Evolutionary conservation across 2,797 vertebrate species (phyloP).

Genomic region (Pteronotus mesoamericanus): DNA sequence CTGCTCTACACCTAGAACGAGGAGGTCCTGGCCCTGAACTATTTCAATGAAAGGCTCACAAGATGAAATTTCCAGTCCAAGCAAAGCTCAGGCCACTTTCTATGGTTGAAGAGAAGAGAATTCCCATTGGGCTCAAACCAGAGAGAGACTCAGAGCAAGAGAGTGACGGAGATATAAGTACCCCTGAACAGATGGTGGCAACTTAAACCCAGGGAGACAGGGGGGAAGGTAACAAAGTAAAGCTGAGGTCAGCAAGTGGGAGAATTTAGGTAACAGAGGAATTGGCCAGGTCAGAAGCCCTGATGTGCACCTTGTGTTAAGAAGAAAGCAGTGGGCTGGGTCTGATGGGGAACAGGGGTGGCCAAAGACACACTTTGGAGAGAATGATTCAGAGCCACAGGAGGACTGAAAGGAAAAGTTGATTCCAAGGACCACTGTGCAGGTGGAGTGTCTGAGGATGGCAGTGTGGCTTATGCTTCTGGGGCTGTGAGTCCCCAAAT

Average conservation of each 20-base stretch:
- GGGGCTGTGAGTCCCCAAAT: accelerated
- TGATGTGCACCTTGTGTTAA: not conserved
- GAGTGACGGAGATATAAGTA: not conserved
- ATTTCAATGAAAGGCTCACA: not conserved
- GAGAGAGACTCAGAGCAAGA: not conserved
- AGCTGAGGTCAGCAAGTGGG: not conserved
- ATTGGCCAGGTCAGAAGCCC: not conserved
- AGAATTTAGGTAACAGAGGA: not conserved
- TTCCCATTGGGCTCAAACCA: not conserved
- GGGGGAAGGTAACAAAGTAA: not conserved
- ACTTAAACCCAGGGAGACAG: not conserved
- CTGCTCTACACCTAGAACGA: not conserved
- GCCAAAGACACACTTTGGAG: not conserved
- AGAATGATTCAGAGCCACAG: not conserved
- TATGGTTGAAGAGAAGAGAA: not conserved
- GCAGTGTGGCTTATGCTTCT: accelerated
- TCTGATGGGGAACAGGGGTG: no score
- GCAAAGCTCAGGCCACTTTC: not conserved
- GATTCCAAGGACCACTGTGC: accelerated
- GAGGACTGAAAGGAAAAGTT: not conserved
- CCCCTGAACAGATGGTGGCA: not conserved
- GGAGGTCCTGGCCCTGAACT: not conserved
- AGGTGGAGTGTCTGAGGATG: not conserved
- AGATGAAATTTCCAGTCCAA: conserved; percentile 12
- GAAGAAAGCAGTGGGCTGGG: not conserved